Evolutionary conservation across 64 coral and sea anemone genomes (phyloP), one percentile per base, ranked within the genome.

Genomic region (Stichodactyla mertensii): DNA sequence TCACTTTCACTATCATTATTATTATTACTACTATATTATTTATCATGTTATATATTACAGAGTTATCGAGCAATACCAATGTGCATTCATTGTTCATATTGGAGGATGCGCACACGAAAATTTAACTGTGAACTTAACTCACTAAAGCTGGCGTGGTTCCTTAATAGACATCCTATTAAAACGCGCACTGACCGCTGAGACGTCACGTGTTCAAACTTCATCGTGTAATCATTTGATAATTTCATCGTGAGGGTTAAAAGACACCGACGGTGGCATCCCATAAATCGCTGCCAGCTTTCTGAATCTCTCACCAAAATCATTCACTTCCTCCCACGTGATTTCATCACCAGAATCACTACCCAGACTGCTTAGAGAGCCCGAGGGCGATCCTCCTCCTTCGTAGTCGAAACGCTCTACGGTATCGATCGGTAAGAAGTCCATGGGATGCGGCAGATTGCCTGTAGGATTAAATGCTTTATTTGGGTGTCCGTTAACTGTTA

Each of bases 341-440:
- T 86, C 87, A 7, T 89, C 91, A 2, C 71, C 85, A 24, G 80
- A 61, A 12, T 79, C 88, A 36, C 88, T 92, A 83, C 81, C 94
- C n/a, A 96, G 71, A 16, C 89, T 93, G 7, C 94, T 96, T 4
- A 96, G 85, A 27, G 94, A 96, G 4, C 89, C 81, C 52, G 91
- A 89, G 20, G 94, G 94, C 7, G 94, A 96, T 14, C 94, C 94
- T n/a, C 53, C 81, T n/a, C 94, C 94, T 77, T 96, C 94, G 71
- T 90, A 87, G 60, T 12, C 77, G 86, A 90, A 96, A 71, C 51
- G 61, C 55, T 93, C 91, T n/a, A 93, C 64, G 5, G 64, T 52
- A 60, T 96, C 94, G 36, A 74, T 57, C 7, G 94, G 94, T 16
- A 96, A 61, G 55, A 96, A 96, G 15, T 87, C 85, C 52, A 77